Base-by-base conservation (phyloP, 2,888 invertebrate genomes). In the Conus canariensis region DNA sequence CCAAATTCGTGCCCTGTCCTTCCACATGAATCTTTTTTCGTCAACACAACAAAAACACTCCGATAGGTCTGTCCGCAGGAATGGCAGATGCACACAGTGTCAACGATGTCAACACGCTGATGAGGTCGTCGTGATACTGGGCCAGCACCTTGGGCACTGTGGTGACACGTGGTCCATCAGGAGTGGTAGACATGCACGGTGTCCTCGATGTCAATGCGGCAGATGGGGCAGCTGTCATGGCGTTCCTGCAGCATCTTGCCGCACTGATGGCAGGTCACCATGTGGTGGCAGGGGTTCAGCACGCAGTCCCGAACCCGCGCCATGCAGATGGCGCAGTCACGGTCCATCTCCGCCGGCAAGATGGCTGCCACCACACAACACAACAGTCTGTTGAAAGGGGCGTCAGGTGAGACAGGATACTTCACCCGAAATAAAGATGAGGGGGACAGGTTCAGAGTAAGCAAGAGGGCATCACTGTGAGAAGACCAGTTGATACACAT, bases 281-380 rank as follows among this genome's bases (percentile, higher is more conserved):
- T 95, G 94, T 97, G 97, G 92, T 96, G 96, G 93, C 97, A 97
- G 0, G 97, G 97, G 90, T 96, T 95, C 89, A 97, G 94, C 14
- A 97, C 95, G 92, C 96, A 96, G 94, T 97, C 96, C 82, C 96
- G 93, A 14, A 94, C 91, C 56, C 95, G 94, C 91, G 96, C 96
- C 96, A 97, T 96, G 94, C 97, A 97, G 85, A 97, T 96, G 10
- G 96, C 96, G 93, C 97, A 97, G 90, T 97, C 96, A 56, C 95
- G 94, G 70, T 96, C 96, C n/a, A 90, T 88, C 87, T 94, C 92
- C 89, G 90, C 92, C 25, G 92, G 91, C 60, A 91, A 89, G 56
- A 91, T 91, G 80, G 90, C 92, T 89, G 91, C 74, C 45, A 45
- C 45, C 45, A 89, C 60, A 90, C 10, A 67, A 22, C 6, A 60